phyloP scores from a whole-genome alignment of 1,140 invertebrate genomes.

The Drosophila lowei region DNA sequence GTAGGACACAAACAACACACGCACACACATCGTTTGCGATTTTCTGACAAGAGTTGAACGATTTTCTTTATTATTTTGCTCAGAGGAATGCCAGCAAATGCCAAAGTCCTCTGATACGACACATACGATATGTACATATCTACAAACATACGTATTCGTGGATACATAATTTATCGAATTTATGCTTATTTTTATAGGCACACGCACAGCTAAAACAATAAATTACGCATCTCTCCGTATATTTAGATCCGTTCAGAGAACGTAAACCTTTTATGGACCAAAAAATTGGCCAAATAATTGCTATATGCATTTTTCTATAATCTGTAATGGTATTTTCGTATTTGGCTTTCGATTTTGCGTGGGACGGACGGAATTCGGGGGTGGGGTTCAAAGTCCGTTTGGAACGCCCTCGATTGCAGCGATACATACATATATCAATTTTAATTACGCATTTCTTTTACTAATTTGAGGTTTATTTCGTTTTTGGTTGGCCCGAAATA shows the following conservation, averaged over 20 bases:
- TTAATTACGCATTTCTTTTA: constrained; percentile 45
- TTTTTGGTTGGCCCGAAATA: too few relatives aligned
- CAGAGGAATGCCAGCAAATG: constrained; percentile 29
- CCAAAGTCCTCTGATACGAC: constrained; percentile 52
- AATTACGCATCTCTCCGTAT: constrained; percentile 5
- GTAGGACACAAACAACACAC: constrained; percentile 10
- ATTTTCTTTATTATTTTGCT: constrained; percentile 57
- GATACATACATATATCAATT: constrained; percentile 49
- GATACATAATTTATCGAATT: constrained; percentile 53
- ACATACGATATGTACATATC: constrained; percentile 25
- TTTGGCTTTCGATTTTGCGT: too few relatives aligned
- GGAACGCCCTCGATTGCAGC: background rate
- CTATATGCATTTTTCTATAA: too few relatives aligned
- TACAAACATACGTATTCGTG: constrained; percentile 2
- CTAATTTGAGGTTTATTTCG: background rate
- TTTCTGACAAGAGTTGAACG: constrained; percentile 50
- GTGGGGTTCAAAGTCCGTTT: constrained; percentile 1
- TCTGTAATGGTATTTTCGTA: too few relatives aligned
- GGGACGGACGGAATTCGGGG: too few relatives aligned
- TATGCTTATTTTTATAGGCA: constrained; percentile 46
- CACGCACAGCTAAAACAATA: constrained; percentile 36
- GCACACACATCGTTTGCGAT: constrained; percentile 42
- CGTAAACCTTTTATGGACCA: constrained; percentile 8
- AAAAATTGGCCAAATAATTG: too few relatives aligned
- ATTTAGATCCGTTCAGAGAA: background rate